Conservation (phyloP, 2,113 vertebrate genomes). For the Loxodonta africana region DNA sequence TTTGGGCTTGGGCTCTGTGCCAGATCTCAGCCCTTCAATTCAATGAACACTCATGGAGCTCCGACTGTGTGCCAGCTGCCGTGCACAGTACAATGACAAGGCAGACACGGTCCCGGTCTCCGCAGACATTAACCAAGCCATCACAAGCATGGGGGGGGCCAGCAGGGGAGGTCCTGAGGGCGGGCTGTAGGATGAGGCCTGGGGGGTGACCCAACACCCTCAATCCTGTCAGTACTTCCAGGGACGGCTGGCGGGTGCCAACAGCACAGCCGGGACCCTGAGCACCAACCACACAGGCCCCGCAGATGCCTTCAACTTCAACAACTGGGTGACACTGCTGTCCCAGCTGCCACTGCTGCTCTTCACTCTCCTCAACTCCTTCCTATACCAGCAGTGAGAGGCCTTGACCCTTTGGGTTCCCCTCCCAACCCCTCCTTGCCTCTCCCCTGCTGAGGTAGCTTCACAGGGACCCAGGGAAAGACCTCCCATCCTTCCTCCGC, state of each 20-base stretch:
- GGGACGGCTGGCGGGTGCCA: slow-evolving; percentile 81
- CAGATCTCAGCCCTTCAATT: background rate
- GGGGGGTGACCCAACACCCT: background rate
- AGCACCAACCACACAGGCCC: slow-evolving; percentile 77
- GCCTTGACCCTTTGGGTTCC: too few relatives aligned
- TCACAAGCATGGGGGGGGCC: background rate
- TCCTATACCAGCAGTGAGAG: slow-evolving; percentile 93
- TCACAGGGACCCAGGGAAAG: background rate
- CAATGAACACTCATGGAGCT: background rate
- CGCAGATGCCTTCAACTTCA: slow-evolving; percentile 91
- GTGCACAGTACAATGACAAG: background rate
- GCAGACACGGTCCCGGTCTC: background rate
- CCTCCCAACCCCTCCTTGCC: background rate
- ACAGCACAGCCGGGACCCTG: slow-evolving; percentile 23
- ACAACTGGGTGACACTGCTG: slow-evolving; percentile 95
- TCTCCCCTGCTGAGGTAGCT: background rate
- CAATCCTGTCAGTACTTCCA: slow-evolving; percentile 92
- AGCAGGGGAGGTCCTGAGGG: background rate
- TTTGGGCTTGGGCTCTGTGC: background rate
- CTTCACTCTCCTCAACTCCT: slow-evolving; percentile 95
- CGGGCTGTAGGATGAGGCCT: background rate
- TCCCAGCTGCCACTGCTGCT: slow-evolving; percentile 95
- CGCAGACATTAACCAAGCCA: background rate
- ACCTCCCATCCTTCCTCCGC: background rate
- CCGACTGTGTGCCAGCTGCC: background rate